Base-by-base conservation (phyloP, 2,797 vertebrate species). In the Malacoctenus gilli region DNA sequence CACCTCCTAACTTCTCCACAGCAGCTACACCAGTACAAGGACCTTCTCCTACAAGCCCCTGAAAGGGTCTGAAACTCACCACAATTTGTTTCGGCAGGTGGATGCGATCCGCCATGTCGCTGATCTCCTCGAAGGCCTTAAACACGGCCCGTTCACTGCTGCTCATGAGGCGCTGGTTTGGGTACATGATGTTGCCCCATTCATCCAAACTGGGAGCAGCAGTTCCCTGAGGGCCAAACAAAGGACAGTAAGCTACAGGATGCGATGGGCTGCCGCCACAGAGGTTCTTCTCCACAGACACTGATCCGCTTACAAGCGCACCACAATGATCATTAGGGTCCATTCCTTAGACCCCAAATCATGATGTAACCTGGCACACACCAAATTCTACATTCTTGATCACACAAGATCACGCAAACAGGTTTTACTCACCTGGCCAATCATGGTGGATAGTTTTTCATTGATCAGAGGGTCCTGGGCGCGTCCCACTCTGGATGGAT, bases 81-180 rank as follows among this genome's bases (percentile, higher is more conserved):
- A 99, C 92, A 68, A 99, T 99, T 87, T 99, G 99, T 72, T 95
- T 92, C 12, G 97, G 97, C 64, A 99, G 93, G 92, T 99, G 98
- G 88, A 99, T 99, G 89, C 97, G 94, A 85, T 99, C 97, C 0
- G 97, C 94, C 97, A 99, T 99, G 74, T 94, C 99, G 2, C 92
- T 96, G 59, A 99, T 99, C 85, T 99, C 97, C 89, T 98, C 98
- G 55, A 99, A 99, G 42, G 97, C 97, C 3, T 98, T 98, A 84
- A 99, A 94, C 96, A 99, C 99, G 5, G 97, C 97, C 34, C 97
- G 90, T 85, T 99, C 97, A 0, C 95, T 98, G 79, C 95, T 98
- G 87, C 95, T 98, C 96, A 99, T 98, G 31, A 96, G 98, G 75
- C 97, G 92, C 8, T 96, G 93, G 83, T 99, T 99, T 64, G 98